Evolutionary conservation across 2,888 invertebrate species (phyloP).

Genomic region (Spodoptera picta): DNA sequence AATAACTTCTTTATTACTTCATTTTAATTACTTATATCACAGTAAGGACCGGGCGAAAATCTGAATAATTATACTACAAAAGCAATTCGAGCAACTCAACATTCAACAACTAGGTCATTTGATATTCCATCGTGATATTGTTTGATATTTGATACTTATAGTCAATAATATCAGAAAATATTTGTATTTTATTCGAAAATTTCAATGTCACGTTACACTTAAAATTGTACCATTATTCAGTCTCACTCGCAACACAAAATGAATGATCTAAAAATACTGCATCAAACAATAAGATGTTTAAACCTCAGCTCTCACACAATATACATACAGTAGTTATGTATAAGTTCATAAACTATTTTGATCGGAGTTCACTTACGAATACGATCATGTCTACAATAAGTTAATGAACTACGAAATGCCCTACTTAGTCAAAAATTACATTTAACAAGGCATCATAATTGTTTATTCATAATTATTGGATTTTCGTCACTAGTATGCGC

Average conservation of each 20-base stretch:
- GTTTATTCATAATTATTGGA: conserved; percentile 87
- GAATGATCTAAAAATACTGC: conserved; percentile 86
- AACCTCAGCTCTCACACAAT: conserved; percentile 67
- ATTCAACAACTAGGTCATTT: conserved; percentile 79
- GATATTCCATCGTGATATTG: conserved; percentile 65
- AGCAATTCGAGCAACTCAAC: conserved; percentile 84
- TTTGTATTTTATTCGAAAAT: conserved; percentile 63
- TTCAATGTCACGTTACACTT: conserved; percentile 74
- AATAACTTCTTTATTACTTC: conserved; percentile 71
- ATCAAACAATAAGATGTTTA: conserved; percentile 77
- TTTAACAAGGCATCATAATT: conserved; percentile 84
- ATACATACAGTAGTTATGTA: conserved; percentile 66
- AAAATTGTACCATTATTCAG: conserved; percentile 86
- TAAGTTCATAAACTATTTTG: conserved; percentile 78
- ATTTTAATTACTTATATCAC: conserved; percentile 76
- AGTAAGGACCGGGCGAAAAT: conserved; percentile 88
- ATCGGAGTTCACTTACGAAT: conserved; percentile 81
- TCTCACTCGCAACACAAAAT: conserved; percentile 85
- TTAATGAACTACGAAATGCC: conserved; percentile 87
- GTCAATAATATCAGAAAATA: conserved; percentile 81
- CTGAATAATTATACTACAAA: conserved; percentile 84
- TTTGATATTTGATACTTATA: conserved; percentile 64
- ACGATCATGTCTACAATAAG: conserved; percentile 85
- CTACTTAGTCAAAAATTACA: conserved; percentile 85
- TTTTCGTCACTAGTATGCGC: conserved; percentile 88